Percentiles rank a stretch among this genome's conserved stretches.
Conservation (phyloP, 2,113 vertebrate genomes). For the Nerophis lumbriciformis region DNA sequence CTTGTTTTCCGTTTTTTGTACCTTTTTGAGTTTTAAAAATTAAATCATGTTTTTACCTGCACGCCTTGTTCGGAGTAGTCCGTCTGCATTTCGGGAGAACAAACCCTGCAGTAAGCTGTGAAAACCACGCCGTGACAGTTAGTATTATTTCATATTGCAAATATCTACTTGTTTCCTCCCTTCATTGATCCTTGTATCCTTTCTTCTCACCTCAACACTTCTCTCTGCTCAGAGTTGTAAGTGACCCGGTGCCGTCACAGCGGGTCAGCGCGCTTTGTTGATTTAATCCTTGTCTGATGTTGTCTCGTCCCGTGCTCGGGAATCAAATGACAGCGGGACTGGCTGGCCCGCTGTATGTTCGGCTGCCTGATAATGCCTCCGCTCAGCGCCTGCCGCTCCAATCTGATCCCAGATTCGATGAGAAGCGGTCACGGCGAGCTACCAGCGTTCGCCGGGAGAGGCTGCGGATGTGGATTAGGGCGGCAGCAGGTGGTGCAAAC, state of each 20-base stretch:
- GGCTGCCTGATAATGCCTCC: conserved; percentile 51
- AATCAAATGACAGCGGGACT: conserved; percentile 43
- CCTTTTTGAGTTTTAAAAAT: no score
- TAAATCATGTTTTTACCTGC: no score
- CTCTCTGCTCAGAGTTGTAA: conserved; percentile 40
- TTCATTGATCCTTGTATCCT: not conserved
- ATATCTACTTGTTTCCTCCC: conserved; percentile 1
- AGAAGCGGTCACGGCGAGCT: conserved; percentile 28
- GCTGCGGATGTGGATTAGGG: conserved; percentile 23
- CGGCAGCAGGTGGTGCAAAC: conserved; percentile 4
- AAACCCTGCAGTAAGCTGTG: no score
- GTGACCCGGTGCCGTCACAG: conserved; percentile 34
- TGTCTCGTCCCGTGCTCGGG: conserved; percentile 47
- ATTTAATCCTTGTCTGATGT: conserved; percentile 70
- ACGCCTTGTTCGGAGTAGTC: no score
- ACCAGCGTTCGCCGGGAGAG: conserved; percentile 29
- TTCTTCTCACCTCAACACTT: conserved; percentile 26
- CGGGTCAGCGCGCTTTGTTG: conserved; percentile 55
- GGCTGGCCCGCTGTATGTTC: conserved; percentile 22
- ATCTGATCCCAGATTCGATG: conserved; percentile 57
- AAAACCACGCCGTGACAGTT: no score
- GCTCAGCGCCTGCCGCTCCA: conserved; percentile 27
- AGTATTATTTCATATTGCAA: not conserved
- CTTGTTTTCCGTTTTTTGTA: no score
- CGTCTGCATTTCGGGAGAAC: no score